phyloP scores from a whole-genome alignment of 2,888 invertebrate species.

The Macrophya annulata region DNA sequence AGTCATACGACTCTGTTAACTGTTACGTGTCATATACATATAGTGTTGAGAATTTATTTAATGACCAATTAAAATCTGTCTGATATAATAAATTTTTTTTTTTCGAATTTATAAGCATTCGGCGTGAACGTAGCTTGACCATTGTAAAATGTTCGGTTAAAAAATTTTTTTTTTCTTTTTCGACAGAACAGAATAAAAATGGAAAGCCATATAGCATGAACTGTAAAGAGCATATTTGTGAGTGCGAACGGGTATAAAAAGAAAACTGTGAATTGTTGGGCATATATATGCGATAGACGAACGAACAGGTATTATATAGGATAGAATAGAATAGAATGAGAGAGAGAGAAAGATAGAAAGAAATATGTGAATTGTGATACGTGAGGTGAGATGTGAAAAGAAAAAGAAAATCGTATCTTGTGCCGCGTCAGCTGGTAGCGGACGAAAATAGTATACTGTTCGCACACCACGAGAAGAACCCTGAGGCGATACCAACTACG shows the following conservation, averaged over 20 bases:
- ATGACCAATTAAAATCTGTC: not conserved
- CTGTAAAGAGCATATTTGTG: not conserved
- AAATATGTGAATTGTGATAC: slow-evolving; percentile 43
- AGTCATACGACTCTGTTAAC: too few relatives aligned
- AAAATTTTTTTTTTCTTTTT: too few relatives aligned
- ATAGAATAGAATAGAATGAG: not conserved
- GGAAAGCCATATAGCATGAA: slow-evolving; percentile 30
- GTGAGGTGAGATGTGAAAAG: slow-evolving; percentile 34
- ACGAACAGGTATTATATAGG: slow-evolving; percentile 28
- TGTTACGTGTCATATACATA: too few relatives aligned
- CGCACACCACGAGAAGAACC: slow-evolving; percentile 68
- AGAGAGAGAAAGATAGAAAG: slow-evolving; percentile 36
- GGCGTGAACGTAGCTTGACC: not conserved
- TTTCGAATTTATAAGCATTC: not conserved
- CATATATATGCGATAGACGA: slow-evolving; percentile 21
- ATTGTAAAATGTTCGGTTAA: not conserved
- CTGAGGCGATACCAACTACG: slow-evolving; percentile 61
- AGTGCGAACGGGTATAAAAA: slow-evolving; percentile 20
- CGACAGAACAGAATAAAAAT: not conserved
- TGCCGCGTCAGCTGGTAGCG: slow-evolving; percentile 51
- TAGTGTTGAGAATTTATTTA: too few relatives aligned
- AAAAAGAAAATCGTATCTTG: slow-evolving; percentile 34
- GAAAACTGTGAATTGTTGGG: slow-evolving; percentile 14
- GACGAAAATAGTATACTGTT: slow-evolving; percentile 64
- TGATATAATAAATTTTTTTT: too few relatives aligned